phyloP scores from a whole-genome alignment of 2,888 invertebrate genomes.

The Zaprionus lineosus region DNA sequence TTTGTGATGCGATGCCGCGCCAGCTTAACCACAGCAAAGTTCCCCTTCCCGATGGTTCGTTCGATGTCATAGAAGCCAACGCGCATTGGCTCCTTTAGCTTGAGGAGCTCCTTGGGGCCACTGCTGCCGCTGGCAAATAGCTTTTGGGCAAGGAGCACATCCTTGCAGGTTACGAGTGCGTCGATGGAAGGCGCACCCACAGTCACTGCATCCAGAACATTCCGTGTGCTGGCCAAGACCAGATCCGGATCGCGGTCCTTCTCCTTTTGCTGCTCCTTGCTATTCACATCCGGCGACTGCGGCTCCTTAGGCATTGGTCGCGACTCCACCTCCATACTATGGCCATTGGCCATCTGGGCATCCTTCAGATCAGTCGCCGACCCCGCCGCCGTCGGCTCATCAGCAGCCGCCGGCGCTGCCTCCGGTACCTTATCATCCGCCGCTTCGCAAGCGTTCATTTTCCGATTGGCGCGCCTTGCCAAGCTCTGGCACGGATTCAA shows the following conservation, averaged over 20 bases:
- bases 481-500: slow-evolving; percentile 12
- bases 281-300: background rate
- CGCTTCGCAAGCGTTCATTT: slow-evolving; percentile 61
- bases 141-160: slow-evolving; percentile 58
- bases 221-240: slow-evolving; percentile 14
- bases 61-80: slow-evolving; percentile 99
- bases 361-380: background rate
- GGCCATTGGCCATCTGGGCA: slow-evolving; percentile 5
- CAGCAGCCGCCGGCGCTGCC: slow-evolving; percentile 8
- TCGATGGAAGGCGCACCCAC: slow-evolving; percentile 56
- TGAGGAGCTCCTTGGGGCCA: slow-evolving; percentile 66
- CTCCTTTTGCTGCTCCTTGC: background rate
- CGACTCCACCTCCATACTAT: background rate
- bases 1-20: slow-evolving; percentile 99
- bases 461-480: slow-evolving; percentile 34
- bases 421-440: slow-evolving; percentile 18
- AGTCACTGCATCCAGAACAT: slow-evolving; percentile 12
- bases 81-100: slow-evolving; percentile 88
- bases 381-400: background rate
- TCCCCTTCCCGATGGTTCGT: slow-evolving; percentile 98
- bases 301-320: slow-evolving; percentile 14
- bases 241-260: slow-evolving; percentile 4
- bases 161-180: slow-evolving; percentile 64
- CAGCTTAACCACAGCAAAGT: slow-evolving; percentile 99
- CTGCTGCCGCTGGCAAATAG: slow-evolving; percentile 54